A percentile compares a stretch with the other conserved stretches of the same genome.
phyloP scores from a whole-genome alignment of 1,140 invertebrate species.

The Conopomorpha cramerella region DNA sequence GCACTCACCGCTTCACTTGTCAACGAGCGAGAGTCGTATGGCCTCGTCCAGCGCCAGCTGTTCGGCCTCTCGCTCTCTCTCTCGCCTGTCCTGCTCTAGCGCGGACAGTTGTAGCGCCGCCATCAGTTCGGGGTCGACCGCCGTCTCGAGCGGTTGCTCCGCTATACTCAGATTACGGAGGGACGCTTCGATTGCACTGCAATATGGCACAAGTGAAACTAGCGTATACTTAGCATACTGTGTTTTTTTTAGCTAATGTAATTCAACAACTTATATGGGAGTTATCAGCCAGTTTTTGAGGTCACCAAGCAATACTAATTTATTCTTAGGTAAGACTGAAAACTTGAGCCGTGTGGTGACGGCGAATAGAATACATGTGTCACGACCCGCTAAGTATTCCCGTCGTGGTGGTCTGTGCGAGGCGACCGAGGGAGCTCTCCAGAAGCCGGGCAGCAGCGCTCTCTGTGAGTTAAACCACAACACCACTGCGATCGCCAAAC shows the following conservation, averaged over 20 bases:
- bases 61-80: constrained; percentile 20
- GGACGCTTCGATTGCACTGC: constrained; percentile 39
- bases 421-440: too few species aligned
- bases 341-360: too few species aligned
- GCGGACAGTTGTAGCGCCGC: constrained; percentile 29
- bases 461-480: too few species aligned
- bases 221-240: not conserved
- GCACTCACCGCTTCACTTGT: too few species aligned
- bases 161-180: constrained; percentile 10
- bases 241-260: constrained; percentile 5
- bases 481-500: too few species aligned
- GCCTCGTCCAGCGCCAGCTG: constrained; percentile 31
- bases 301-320: too few species aligned
- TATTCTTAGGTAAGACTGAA: too few species aligned
- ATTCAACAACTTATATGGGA: constrained; percentile 60
- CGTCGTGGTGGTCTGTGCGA: too few species aligned
- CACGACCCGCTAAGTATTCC: too few species aligned
- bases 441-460: too few species aligned
- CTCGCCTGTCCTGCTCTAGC: constrained; percentile 19
- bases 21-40: constrained; percentile 38
- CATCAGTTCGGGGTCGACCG: constrained; percentile 13
- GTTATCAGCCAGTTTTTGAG: too few species aligned
- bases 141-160: constrained; percentile 2
- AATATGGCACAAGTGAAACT: constrained; percentile 10
- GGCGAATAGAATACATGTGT: too few species aligned